Evolutionary conservation across 2,888 invertebrate species (phyloP).

Genomic region (Cepaea hortensis): DNA sequence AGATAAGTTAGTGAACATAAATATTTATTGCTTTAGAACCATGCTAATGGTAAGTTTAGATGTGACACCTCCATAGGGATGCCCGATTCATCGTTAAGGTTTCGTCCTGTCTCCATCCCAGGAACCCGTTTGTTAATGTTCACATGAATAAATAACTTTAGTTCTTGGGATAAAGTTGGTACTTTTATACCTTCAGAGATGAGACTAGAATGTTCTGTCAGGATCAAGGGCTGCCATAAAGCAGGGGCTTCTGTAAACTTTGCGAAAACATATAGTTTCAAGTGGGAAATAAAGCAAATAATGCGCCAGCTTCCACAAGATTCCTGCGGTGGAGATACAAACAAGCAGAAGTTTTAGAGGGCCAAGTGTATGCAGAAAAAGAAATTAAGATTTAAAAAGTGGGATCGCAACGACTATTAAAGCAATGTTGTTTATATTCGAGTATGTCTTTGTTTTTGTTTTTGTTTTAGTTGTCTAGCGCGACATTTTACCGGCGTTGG

Average conservation of each 20-base stretch:
- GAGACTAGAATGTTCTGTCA: neutral
- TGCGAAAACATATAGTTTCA: neutral
- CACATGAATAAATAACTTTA: neutral
- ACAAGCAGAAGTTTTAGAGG: no score
- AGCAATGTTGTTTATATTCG: no score
- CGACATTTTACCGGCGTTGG: no score
- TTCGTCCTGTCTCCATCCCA: neutral
- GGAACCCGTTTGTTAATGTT: no score
- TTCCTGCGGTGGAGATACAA: no score
- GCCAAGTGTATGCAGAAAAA: no score
- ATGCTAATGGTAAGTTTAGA: constrained; percentile 18
- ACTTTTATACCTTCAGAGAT: neutral
- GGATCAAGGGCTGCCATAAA: neutral
- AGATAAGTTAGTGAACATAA: constrained; percentile 11
- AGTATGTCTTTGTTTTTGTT: no score
- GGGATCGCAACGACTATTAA: no score
- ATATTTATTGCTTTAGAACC: constrained; percentile 17
- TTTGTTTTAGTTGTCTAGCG: no score
- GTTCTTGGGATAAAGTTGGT: neutral
- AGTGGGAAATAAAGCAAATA: neutral
- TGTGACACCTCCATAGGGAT: constrained; percentile 1
- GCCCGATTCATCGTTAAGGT: neutral
- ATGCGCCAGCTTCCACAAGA: neutral
- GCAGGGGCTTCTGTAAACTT: neutral
- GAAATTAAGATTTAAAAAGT: no score